A percentile compares a stretch with the other conserved stretches of the same genome.
phyloP scores from a whole-genome alignment of 2,797 vertebrate species.

The Acridotheres tristis region DNA sequence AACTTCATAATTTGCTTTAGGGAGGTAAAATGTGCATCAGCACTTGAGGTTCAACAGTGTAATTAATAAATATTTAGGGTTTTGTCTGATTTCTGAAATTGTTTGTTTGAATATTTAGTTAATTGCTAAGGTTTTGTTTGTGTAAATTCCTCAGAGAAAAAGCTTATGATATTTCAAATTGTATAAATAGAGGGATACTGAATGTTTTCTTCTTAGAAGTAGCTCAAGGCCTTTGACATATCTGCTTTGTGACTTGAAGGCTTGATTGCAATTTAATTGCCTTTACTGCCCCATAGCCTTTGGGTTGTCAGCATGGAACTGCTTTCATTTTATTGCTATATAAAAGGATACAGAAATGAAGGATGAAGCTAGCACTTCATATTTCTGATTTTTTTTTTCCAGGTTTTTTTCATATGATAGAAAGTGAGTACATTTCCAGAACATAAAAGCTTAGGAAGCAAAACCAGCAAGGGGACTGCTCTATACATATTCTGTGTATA shows the following conservation, averaged over 20 bases:
- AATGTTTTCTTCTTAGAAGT: background rate
- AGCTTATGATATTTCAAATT: background rate
- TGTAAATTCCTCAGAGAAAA: background rate
- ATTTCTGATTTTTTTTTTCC: background rate
- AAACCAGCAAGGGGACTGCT: background rate
- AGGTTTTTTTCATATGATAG: background rate
- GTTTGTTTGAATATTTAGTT: background rate
- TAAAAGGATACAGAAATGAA: background rate
- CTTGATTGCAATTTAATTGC: background rate
- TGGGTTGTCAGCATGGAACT: background rate
- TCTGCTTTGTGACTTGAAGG: background rate
- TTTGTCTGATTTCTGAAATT: background rate
- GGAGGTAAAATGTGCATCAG: background rate
- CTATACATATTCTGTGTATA: background rate
- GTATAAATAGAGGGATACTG: background rate
- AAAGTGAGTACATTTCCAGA: background rate
- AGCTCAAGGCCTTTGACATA: background rate
- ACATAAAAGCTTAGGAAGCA: background rate
- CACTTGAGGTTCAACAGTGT: background rate
- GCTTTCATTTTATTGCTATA: background rate
- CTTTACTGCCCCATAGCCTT: background rate
- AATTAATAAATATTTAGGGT: background rate
- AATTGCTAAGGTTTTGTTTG: background rate
- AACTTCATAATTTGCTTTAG: background rate
- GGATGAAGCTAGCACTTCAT: background rate